Conservation (phyloP, 2,113 vertebrate species). For the Ctenomys sociabilis region DNA sequence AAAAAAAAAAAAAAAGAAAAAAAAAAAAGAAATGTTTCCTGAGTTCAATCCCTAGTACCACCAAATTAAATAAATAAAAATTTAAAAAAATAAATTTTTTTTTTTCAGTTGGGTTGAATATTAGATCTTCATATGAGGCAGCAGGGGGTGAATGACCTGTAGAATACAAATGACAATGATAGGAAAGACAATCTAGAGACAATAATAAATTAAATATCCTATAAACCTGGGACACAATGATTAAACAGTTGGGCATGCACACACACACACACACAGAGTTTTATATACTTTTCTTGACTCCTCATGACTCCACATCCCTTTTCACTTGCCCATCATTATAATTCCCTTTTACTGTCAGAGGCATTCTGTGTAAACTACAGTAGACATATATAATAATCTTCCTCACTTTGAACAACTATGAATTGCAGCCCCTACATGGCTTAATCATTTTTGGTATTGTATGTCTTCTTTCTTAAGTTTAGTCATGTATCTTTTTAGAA, state of each 20-base stretch:
- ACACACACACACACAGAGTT: neutral
- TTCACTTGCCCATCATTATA: neutral
- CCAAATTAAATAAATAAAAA: no score
- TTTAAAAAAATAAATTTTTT: no score
- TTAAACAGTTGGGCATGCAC: neutral
- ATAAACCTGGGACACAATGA: neutral
- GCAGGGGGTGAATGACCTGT: neutral
- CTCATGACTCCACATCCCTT: accelerated
- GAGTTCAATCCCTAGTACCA: no score
- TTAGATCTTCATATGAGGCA: neutral
- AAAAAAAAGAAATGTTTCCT: no score
- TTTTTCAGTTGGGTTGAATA: neutral
- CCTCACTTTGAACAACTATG: neutral
- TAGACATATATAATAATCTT: neutral
- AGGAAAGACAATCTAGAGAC: neutral
- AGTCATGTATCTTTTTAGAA: neutral
- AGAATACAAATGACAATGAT: neutral
- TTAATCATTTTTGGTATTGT: neutral
- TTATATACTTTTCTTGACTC: neutral
- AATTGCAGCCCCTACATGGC: neutral
- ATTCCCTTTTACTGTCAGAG: neutral
- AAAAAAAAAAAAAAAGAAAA: no score
- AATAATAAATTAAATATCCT: neutral
- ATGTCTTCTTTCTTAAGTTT: neutral
- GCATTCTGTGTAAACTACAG: neutral